Base-by-base conservation (phyloP, 2,113 vertebrate species). In the Ahaetulla prasina region DNA sequence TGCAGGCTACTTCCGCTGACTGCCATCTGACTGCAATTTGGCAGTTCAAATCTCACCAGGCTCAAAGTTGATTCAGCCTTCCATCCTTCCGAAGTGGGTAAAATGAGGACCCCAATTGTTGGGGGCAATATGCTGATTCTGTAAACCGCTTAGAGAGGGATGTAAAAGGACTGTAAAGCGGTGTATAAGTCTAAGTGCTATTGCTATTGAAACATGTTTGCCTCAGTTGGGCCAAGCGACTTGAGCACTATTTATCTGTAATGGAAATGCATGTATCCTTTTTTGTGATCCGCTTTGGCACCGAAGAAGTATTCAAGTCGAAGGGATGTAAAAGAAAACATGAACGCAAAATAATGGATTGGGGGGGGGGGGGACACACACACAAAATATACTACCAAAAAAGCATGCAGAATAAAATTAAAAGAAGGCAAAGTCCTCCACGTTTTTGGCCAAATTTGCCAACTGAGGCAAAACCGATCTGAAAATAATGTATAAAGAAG, bases 321-420 rank as follows among this genome's bases (percentile, higher is more conserved):
- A 35, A 80, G 35, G 35, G 7, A 20, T 39, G 35, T 35, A 80
- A 80, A 74, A 80, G 35, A 39, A 80, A 80, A 80, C 0, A 1
- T 80, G 6, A 68, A 63, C 4, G 3, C 27, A 18, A 35, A 80
- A 39, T n/a, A 80, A 39, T 39, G 7, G 35, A 80, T 39, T 8
- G n/a, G 14, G 7, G 16, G 5, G 30, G 14, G 4, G 0, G n/a
- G 60, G 4, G 1, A 14, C 5, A 27, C 23, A 1, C 27, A 2
- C 18, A 35, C 16, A 80, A 9, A 43, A 80, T 43, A 22, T 43
- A 35, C 18, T 22, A 9, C 18, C 9, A 22, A 80, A 80, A 43
- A 22, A 22, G 18, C 4, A 43, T 43, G 74, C 18, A 39, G 35
- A 39, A 80, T 39, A 22, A 80, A 39, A 39, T 80, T 39, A 80